Percentiles rank a stretch among this genome's conserved stretches.
Evolutionary conservation across 2,797 vertebrate species (phyloP).

Genomic region (Agapornis canus): DNA sequence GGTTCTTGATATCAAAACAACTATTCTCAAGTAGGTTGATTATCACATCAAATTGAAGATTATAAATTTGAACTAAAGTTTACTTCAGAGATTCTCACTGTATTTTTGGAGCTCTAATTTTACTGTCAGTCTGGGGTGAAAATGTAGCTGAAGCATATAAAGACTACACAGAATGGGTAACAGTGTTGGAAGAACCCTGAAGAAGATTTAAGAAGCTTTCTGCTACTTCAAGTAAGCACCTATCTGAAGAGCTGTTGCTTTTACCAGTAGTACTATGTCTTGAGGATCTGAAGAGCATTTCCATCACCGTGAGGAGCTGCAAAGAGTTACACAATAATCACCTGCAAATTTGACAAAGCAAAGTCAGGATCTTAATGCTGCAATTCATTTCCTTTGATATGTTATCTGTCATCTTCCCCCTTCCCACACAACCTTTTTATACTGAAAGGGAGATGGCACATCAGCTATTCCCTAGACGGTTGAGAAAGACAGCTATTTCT

Average conservation of each 20-base stretch:
- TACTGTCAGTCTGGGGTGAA: background rate
- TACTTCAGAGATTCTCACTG: background rate
- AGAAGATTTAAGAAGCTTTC: background rate
- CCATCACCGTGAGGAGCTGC: constrained; percentile 34
- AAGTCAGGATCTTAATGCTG: constrained; percentile 54
- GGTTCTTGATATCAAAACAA: background rate
- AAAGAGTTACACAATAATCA: constrained; percentile 50
- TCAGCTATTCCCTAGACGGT: background rate
- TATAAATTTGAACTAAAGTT: background rate
- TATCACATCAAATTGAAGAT: background rate
- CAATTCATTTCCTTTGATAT: constrained; percentile 67
- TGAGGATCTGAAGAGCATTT: constrained; percentile 58
- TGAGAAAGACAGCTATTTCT: constrained; percentile 4
- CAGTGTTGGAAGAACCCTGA: background rate
- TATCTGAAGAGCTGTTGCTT: constrained; percentile 27
- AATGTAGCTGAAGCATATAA: background rate
- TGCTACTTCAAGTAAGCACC: background rate
- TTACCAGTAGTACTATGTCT: background rate
- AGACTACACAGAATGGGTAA: background rate
- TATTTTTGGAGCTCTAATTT: background rate
- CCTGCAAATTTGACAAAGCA: constrained; percentile 59
- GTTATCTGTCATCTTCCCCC: constrained; percentile 45
- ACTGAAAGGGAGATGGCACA: constrained; percentile 10
- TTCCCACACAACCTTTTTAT: constrained; percentile 51
- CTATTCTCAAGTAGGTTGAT: background rate